Evolutionary conservation across 2,113 vertebrate genomes (phyloP), one percentile per base, ranked within the genome.

Genomic region (Oncorhynchus tshawytscha): DNA sequence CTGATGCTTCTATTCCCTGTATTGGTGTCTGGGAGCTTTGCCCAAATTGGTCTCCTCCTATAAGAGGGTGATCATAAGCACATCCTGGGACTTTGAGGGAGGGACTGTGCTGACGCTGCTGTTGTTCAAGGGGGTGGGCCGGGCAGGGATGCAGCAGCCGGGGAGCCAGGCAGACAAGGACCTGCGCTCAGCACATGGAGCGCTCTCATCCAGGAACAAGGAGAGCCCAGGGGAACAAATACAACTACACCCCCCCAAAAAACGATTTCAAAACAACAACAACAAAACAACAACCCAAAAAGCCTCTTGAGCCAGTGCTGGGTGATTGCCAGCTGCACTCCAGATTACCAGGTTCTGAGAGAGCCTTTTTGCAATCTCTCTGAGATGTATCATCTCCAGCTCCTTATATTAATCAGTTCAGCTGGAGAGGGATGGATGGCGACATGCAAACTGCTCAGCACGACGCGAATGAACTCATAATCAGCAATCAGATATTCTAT

Each of bases 401-500:
- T 88, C 87, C 91, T 91, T 54, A 54, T 5, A 54, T 54, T 91
- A 92, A 94, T 94, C 93, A 93, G 90, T 86, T 81, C 74, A 82
- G 90, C 80, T 78, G 85, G 81, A 86, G 82, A 82, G 86, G 78
- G 81, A 90, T 85, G 87, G 88, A 89, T 90, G 84, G 20, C 22
- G 22, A 92, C 90, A 89, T 81, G 86, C 84, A 88, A 90, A 90
- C 88, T 81, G 85, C 88, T 90, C 87, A 70, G 87, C 93, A 64
- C 88, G 81, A 90, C 88, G 82, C 91, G 87, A 88, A 90, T 86
- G 87, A 89, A 88, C 88, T 93, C 90, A 90, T 93, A 92, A 93
- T 93, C 92, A 93, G 92, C 91, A 94, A 94, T 93, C 92, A 93
- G 88, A 88, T 89, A 89, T 90, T 89, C 87, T 81, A 86, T 87